Evolutionary conservation across 2,113 vertebrate species (phyloP).

Genomic region (Emydocephalus ijimae): DNA sequence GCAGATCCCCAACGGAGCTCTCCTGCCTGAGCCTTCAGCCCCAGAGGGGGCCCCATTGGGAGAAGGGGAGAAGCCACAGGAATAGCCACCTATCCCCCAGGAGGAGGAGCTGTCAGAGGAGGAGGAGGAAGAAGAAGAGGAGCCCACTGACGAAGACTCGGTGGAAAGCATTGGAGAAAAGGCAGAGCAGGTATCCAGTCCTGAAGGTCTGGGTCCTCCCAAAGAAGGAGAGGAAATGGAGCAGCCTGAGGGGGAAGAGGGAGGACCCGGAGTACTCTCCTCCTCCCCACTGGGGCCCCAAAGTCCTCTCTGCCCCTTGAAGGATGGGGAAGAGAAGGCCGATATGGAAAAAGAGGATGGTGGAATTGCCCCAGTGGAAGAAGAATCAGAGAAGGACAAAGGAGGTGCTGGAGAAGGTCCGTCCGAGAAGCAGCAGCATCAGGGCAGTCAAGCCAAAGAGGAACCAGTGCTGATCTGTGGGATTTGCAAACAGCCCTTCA

Average conservation of each 20-base stretch:
- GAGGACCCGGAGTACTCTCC: neutral
- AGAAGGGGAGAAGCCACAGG: conserved; percentile 28
- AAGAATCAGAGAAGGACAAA: conserved; percentile 38
- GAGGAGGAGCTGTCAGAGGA: conserved; percentile 53
- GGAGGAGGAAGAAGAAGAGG: conserved; percentile 32
- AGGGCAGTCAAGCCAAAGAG: neutral
- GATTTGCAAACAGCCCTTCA: no score
- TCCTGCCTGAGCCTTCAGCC: conserved; percentile 37
- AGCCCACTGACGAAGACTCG: conserved; percentile 65
- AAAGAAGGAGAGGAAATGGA: conserved; percentile 14
- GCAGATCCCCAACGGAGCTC: conserved; percentile 78
- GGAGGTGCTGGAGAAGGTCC: conserved; percentile 28
- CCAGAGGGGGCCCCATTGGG: neutral
- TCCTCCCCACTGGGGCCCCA: neutral
- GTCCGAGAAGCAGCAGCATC: conserved; percentile 55
- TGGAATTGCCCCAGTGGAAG: conserved; percentile 1
- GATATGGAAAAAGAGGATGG: neutral
- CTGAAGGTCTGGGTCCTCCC: conserved; percentile 13
- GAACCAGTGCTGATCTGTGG: no score
- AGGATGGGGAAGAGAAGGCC: conserved; percentile 32
- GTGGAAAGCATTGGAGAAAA: conserved; percentile 66
- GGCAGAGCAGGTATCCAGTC: conserved; percentile 62
- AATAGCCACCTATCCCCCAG: conserved; percentile 58
- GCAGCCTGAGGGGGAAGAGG: conserved; percentile 39
- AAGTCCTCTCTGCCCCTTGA: neutral